Base-by-base conservation (phyloP, 2,113 vertebrate species). In the Lagopus leucura region DNA sequence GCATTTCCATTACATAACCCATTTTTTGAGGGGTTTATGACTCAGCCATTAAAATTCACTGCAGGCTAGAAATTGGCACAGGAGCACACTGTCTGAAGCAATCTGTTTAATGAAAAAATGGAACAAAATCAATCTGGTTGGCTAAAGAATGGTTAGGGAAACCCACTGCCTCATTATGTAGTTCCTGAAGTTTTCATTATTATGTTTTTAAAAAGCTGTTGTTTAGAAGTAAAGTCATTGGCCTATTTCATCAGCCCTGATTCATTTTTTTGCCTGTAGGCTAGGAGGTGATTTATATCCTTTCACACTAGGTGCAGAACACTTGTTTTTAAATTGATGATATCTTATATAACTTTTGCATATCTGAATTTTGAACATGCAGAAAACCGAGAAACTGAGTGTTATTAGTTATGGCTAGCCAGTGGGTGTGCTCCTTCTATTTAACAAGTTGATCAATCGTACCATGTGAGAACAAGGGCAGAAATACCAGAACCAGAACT, bases 11-110 rank as follows among this genome's bases (percentile, higher is more conserved):
- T 95, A 75, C 45, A 81, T 84, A 82, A 57, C 66, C 57, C 45
- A 88, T 74, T 93, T 90, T 91, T 88, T 21, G 36, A 93, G 45
- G 43, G 21, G 57, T 95, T 97, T 96, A 94, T 95, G 90, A 93
- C 65, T 94, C n/a, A 79, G 81, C 38, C 86, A 90, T 91, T 93
- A 91, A 95, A 97, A 93, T 90, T 94, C 94, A 94, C 91, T 65
- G 45, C 84, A 82, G 92, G 92, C 36, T 91, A 86, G 77, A 88
- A 94, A 92, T 21, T 91, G 76, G 80, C 58, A 82, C 94, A 91
- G n/a, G 8, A 93, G 19, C 47, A 94, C 61, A 66, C 45, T 86
- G 90, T 88, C 50, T 83, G 52, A 89, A 94, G 30, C 42, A 91
- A 91, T 48, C 9, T 72, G 7, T 72, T 88, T 83, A 88, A 88